A percentile compares a stretch with the other conserved stretches of the same genome.
phyloP scores from a whole-genome alignment of 2,797 vertebrate species.

The Sebastes goodei region DNA sequence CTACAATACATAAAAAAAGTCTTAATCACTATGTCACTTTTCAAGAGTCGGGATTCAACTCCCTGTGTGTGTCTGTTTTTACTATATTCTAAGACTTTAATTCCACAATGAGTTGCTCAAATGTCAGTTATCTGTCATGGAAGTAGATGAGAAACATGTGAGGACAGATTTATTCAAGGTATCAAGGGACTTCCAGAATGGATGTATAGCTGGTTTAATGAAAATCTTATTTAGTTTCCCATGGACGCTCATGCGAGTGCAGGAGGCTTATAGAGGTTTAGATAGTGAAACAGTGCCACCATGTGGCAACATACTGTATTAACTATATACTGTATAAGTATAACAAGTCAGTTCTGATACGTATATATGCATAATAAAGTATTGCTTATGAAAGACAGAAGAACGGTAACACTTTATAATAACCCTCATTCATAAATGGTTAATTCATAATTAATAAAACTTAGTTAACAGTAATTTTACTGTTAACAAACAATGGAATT shows the following conservation, averaged over 20 bases:
- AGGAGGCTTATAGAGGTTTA: background rate
- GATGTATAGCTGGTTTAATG: background rate
- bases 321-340: background rate
- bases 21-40: background rate
- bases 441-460: too few relatives aligned
- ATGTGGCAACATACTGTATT: slow-evolving; percentile 44
- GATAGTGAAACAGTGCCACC: slow-evolving; percentile 71
- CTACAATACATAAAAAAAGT: background rate
- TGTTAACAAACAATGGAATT: too few relatives aligned
- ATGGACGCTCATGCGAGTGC: background rate
- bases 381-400: background rate
- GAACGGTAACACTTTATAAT: background rate
- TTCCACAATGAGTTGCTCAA: background rate
- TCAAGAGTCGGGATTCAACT: background rate
- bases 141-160: background rate
- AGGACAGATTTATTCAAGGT: background rate
- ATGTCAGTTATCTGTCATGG: background rate
- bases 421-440: too few relatives aligned
- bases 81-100: background rate
- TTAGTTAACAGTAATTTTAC: too few relatives aligned
- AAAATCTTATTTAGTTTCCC: background rate
- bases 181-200: background rate
- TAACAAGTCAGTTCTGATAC: background rate
- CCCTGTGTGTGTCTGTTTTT: background rate
- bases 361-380: background rate